phyloP scores from a whole-genome alignment of 2,113 vertebrate species.

The Ptilorrhoa leucosticta region DNA sequence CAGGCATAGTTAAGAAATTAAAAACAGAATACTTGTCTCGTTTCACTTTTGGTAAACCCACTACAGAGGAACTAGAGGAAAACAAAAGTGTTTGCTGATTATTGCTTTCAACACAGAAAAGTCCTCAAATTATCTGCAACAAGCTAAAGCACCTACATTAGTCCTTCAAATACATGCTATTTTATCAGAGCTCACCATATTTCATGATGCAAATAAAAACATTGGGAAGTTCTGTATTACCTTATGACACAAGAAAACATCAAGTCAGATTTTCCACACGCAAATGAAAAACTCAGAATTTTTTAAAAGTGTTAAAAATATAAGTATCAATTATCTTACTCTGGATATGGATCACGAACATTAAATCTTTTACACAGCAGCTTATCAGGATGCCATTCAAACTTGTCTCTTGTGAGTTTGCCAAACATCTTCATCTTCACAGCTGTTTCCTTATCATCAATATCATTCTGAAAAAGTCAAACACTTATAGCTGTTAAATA shows the following conservation, averaged over 20 bases:
- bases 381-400: conserved; percentile 94
- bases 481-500: not conserved
- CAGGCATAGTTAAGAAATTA: conserved; percentile 86
- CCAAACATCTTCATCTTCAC: conserved; percentile 97
- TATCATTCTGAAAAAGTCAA: conserved; percentile 74
- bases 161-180: not conserved
- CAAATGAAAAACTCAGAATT: not conserved
- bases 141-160: not conserved
- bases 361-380: conserved; percentile 95
- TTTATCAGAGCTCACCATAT: not conserved
- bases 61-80: conserved; percentile 77
- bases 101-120: not conserved
- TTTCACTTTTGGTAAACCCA: conserved; percentile 91
- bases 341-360: conserved; percentile 88
- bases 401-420: conserved; percentile 86
- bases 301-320: not conserved
- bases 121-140: not conserved
- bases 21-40: conserved; percentile 95
- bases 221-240: not conserved
- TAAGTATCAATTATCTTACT: conserved; percentile 71
- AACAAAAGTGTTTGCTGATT: not conserved
- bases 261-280: not conserved
- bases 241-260: not conserved
- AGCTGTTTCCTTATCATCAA: conserved; percentile 83
- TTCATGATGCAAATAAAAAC: not conserved